Percentiles rank a stretch among this genome's conserved stretches.
phyloP scores from a whole-genome alignment of 2,888 invertebrate species.

The Epistrophella euchroma region DNA sequence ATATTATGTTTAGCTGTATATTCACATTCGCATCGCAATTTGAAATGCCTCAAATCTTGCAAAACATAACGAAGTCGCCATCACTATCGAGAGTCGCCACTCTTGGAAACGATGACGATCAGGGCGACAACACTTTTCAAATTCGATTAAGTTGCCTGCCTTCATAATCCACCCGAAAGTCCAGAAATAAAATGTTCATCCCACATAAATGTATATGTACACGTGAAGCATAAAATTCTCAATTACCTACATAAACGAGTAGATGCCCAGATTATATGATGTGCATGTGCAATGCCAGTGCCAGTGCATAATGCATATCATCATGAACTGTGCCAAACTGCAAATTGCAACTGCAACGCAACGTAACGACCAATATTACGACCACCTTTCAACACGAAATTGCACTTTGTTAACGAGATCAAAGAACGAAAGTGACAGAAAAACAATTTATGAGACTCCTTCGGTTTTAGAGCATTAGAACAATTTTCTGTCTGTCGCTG shows the following conservation, averaged over 20 bases:
- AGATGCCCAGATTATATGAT: not conserved
- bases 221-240: conserved; percentile 58
- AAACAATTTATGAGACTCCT: conserved; percentile 69
- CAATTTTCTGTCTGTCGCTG: not conserved
- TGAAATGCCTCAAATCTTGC: conserved; percentile 49
- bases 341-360: conserved; percentile 29
- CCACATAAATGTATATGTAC: conserved; percentile 28
- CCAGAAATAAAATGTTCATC: conserved; percentile 67
- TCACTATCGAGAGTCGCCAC: not conserved
- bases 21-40: conserved; percentile 5
- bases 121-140: conserved; percentile 57
- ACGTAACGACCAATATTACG: conserved; percentile 29
- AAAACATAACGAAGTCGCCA: conserved; percentile 24
- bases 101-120: not conserved
- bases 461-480: conserved; percentile 35
- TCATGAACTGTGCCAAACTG: not conserved
- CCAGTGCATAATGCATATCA: not conserved
- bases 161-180: conserved; percentile 52
- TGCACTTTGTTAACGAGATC: conserved; percentile 74
- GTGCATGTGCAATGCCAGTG: not conserved
- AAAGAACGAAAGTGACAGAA: conserved; percentile 74
- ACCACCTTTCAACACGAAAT: conserved; percentile 69
- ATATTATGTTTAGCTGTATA: not conserved
- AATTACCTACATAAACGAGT: conserved; percentile 35
- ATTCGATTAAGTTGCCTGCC: conserved; percentile 70